Evolutionary conservation across 2,113 vertebrate species (phyloP), one percentile per base, ranked within the genome.

Genomic region (Serilophus lunatus): DNA sequence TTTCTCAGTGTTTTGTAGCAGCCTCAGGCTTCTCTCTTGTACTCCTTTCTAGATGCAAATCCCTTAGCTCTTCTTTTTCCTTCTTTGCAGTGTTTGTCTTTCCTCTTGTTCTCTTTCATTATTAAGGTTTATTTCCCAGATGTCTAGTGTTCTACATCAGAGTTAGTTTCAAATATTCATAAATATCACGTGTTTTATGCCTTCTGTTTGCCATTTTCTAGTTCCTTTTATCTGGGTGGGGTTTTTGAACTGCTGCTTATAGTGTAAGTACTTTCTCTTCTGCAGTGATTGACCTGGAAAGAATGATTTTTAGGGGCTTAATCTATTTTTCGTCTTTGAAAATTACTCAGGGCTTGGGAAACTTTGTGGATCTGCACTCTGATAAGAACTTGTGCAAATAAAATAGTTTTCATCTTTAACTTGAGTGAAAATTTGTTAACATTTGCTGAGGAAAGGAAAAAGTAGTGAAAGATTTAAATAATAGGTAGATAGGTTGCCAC

Each of bases 111-210:
- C 33, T 18, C 20, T 42, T 91, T 64, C 36, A 91, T 89, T 45
- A 61, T 50, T 45, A 72, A 60, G 14, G 36, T 90, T 92, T 92
- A 86, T 97, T 87, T 97, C 89, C 87, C 81, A 89, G 74, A 50
- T 87, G 74, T 24, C 66, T 18, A 80, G 61, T 76, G 36, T 84
- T 89, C 61, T 38, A 14, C 57, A 80, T 82, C 31, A 47, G 61
- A 82, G 50, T 50, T 93, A 31, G 89, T 95, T 87, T 89, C 78
- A 72, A 53, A 76, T 68, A 64, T 33, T 29, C n/a, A 6, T 7
- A 22, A 47, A 47, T 22, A 10, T 82, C 83, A 78, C 1, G 1
- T 89, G 44, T 54, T 88, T 75, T 49, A 23, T 40, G 49, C 45
- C 61, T 84, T 94, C 40, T 78, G 29, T 83, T 92, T 91, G 69